These are phyloP conservation scores for Cyprinodon variegatus DNA, from an alignment of 2,113 vertebrate species.

Conservation along the genomic window DNA sequence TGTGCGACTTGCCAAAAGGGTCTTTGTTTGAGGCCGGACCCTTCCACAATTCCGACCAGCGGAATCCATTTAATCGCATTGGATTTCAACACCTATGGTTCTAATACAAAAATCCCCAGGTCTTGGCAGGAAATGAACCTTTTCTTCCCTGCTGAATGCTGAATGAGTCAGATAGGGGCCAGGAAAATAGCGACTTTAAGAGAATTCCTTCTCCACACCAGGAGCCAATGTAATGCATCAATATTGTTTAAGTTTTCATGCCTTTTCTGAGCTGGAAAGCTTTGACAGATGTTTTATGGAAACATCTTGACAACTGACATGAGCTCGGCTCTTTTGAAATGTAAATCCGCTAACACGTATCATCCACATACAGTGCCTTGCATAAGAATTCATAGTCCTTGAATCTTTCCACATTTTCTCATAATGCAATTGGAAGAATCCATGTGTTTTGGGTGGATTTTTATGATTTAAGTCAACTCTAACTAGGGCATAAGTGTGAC, in stretches of 20 bases:
- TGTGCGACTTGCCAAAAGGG: slow-evolving; percentile 26
- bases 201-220: not conserved
- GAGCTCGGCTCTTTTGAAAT: slow-evolving; percentile 26
- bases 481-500: no score
- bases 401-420: no score
- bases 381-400: no score
- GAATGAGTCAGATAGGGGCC: slow-evolving; percentile 23
- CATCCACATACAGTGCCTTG: slow-evolving; percentile 1
- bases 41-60: slow-evolving; percentile 21
- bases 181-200: slow-evolving; percentile 20
- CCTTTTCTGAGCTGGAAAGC: not conserved
- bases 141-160: slow-evolving; percentile 22
- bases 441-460: no score
- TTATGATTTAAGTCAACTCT: no score
- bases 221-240: slow-evolving; percentile 7
- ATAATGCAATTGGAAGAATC: no score
- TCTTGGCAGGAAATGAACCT: slow-evolving; percentile 48
- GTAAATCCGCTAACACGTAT: slow-evolving; percentile 21
- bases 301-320: not conserved
- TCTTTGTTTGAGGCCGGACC: slow-evolving; percentile 38
- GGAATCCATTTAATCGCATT: slow-evolving; percentile 53
- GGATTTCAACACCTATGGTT: slow-evolving; percentile 41
- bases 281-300: slow-evolving; percentile 2
- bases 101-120: slow-evolving; percentile 20
- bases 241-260: not conserved